Percentiles rank a stretch among this genome's conserved stretches.
Conservation (phyloP, 2,888 invertebrate genomes). For the Yponomeuta cagnagella region DNA sequence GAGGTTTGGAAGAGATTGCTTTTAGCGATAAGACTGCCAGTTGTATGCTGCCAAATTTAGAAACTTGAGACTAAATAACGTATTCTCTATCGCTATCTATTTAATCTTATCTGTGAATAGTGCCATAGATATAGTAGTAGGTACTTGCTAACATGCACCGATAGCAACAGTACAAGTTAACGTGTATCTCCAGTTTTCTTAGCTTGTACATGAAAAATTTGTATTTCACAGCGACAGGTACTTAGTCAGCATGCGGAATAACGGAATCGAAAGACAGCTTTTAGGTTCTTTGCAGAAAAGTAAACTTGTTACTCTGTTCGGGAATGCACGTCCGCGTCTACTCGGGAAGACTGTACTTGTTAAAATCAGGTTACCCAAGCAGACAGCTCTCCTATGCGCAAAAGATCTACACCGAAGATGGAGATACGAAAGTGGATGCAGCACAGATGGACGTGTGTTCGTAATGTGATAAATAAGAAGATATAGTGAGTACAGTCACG, state of each 20-base stretch:
- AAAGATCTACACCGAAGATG: neutral
- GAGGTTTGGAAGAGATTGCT: no score
- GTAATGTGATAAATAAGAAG: conserved; percentile 1
- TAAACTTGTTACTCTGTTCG: neutral
- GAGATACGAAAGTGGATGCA: neutral
- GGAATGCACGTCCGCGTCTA: no score
- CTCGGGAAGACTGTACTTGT: no score
- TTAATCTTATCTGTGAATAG: no score
- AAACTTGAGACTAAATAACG: no score
- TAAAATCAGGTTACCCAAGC: no score
- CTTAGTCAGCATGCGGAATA: conserved; percentile 12
- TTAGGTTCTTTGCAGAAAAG: neutral
- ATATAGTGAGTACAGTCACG: neutral
- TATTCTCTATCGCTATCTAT: no score
- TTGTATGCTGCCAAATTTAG: no score
- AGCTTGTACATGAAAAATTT: conserved; percentile 2
- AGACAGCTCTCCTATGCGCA: neutral
- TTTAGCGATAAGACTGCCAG: no score
- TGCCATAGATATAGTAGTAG: no score
- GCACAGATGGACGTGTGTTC: neutral
- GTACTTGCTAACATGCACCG: no score
- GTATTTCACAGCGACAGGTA: conserved; percentile 11
- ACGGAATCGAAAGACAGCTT: neutral
- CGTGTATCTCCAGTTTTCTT: neutral
- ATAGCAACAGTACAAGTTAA: no score